Base-by-base conservation (phyloP, 2,888 invertebrate species). In the Tipula lateralis region DNA sequence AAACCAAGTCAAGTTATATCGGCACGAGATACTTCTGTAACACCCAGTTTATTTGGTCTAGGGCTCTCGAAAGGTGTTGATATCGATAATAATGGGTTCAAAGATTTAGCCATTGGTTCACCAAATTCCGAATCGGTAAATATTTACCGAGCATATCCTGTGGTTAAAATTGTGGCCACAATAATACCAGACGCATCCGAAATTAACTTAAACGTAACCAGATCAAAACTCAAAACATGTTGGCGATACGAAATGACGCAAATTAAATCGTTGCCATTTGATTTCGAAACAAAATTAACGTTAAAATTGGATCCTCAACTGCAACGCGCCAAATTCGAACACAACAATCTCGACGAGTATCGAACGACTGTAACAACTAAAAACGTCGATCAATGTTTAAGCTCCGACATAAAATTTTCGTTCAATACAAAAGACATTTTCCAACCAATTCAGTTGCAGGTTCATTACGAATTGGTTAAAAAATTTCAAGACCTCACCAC, bases 1-100 rank as follows among this genome's bases (percentile, higher is more conserved):
- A 91, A 92, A 87, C 93, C 94, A 0, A 92, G 93, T 19, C 95
- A 95, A 66, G 84, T 85, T 19, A 29, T 84, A 19, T 83, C 84
- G 19, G 84, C 50, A 9, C 44, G 83, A 16, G 32, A 66, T 6
- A 44, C 30, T 12, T 19, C 32, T 0, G 1, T 19, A 4, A 16
- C 24, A 83, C 83, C 32, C 16, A 19, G 36, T 19, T 85, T 86
- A 85, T 86, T 86, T 84, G 86, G 86, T 3, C 85, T 86, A 39
- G 29, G 86, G 1, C 66, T 84, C 0, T 86, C 89, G 2, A 86
- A 85, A 85, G 89, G 90, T 29, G 89, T 89, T 86, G 90, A 89
- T 6, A 87, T 88, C 85, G 85, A 85, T 85, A 44, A 66, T 12
- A 86, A 86, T 82, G 66, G 84, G n/a, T 30, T 84, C 84, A 66